A percentile compares a stretch with the other conserved stretches of the same genome.
Conservation (phyloP, 2,797 vertebrate species). For the Myotis myotis region DNA sequence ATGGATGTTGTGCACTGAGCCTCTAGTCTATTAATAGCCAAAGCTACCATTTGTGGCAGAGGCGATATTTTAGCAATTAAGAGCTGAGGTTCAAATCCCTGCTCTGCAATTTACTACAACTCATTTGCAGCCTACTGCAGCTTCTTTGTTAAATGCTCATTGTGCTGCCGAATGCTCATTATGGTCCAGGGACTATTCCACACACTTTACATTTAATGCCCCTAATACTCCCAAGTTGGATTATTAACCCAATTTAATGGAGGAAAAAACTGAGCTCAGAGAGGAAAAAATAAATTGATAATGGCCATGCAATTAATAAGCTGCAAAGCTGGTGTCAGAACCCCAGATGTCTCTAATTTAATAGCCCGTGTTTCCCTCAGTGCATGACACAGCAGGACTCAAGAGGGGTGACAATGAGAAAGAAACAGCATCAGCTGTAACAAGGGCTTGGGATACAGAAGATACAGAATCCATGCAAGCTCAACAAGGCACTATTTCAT, state of each 20-base stretch:
- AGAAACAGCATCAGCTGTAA: neutral
- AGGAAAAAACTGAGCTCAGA: slow-evolving; percentile 14
- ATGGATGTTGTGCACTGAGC: too few relatives aligned
- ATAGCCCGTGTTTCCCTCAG: neutral
- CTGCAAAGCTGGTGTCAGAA: neutral
- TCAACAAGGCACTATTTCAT: neutral
- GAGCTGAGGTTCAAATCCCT: neutral
- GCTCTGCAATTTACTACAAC: neutral
- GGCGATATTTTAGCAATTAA: slow-evolving; percentile 1
- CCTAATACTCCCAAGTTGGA: neutral
- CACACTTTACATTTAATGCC: neutral
- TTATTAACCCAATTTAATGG: slow-evolving; percentile 38
- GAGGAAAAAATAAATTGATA: neutral
- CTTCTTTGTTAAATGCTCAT: neutral
- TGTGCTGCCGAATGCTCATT: neutral
- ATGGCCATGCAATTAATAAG: neutral
- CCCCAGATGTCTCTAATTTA: neutral
- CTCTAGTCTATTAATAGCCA: neutral
- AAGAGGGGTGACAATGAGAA: neutral
- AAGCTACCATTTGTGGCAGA: neutral
- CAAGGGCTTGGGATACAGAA: neutral
- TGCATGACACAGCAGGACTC: neutral
- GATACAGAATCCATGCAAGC: neutral
- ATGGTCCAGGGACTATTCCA: neutral
- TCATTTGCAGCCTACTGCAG: neutral